Conservation (phyloP, 92 coral and sea anemone species). For the Zoanthus sociatus region DNA sequence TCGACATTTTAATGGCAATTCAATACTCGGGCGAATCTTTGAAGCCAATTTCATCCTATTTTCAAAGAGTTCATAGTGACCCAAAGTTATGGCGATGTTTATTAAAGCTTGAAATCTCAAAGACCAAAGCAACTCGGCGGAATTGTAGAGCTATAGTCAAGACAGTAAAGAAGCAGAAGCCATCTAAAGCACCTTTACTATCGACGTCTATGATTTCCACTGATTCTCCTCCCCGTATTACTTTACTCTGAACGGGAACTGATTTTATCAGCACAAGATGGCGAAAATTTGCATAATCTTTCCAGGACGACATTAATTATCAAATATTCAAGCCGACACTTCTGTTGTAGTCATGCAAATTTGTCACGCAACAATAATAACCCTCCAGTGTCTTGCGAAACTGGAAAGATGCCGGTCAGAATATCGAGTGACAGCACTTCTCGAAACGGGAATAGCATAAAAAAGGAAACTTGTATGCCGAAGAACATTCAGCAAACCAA, state of each 20-base stretch:
- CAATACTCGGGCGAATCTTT: neutral
- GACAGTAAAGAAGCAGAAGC: neutral
- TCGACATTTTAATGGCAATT: neutral
- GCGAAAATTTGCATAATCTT: neutral
- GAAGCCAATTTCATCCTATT: neutral
- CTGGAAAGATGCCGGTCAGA: neutral
- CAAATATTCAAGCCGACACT: no score
- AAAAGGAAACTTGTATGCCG: no score
- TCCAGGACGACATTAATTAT: no score
- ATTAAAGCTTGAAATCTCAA: neutral
- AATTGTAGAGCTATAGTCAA: neutral
- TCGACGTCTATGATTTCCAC: neutral
- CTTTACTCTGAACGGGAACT: neutral
- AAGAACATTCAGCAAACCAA: no score
- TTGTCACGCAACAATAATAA: no score
- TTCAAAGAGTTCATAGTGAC: neutral
- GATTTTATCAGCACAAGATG: neutral
- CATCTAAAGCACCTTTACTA: neutral
- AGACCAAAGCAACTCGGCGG: neutral
- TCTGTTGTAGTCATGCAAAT: no score
- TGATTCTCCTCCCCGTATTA: neutral
- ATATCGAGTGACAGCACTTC: neutral
- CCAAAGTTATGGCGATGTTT: no score
- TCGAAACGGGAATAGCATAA: neutral
- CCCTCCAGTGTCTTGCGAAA: no score